A percentile compares a stretch with the other conserved stretches of the same genome.
These are phyloP conservation scores for Microcebus lehilahytsara DNA, from an alignment of 2,113 vertebrate genomes.

Conservation along the genomic window DNA sequence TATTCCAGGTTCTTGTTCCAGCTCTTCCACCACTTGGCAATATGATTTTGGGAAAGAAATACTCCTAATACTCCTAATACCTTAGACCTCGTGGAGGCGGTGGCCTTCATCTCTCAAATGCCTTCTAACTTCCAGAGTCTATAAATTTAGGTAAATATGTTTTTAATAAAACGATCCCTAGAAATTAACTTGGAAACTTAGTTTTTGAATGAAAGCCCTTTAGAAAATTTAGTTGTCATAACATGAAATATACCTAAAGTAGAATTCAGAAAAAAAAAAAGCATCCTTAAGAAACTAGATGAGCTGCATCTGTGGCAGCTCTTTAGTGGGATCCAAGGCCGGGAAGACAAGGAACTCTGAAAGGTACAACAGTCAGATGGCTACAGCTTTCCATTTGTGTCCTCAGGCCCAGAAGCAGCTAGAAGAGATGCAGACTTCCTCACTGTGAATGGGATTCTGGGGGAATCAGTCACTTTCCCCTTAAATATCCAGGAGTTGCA, in stretches of 20 bases:
- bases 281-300: not conserved
- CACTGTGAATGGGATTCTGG: constrained; percentile 48
- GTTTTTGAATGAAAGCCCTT: not conserved
- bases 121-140: not conserved
- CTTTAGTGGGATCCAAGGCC: not conserved
- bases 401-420: constrained; percentile 47
- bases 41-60: not conserved
- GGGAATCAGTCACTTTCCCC: constrained; percentile 54
- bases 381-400: constrained; percentile 18
- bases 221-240: not conserved
- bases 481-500: not conserved
- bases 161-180: not conserved
- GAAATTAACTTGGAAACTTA: constrained; percentile 21
- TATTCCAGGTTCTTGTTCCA: not conserved
- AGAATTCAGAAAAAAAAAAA: not conserved
- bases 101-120: not conserved
- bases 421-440: not conserved
- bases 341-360: not conserved
- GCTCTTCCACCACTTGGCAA: not conserved
- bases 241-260: not conserved
- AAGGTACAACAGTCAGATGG: not conserved
- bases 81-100: not conserved
- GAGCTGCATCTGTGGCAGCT: not conserved
- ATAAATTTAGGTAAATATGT: not conserved
- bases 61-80: not conserved